A percentile compares a stretch with the other conserved stretches of the same genome.
Conservation (phyloP, 1,140 invertebrate species). For the Brachionus plicatilis region DNA sequence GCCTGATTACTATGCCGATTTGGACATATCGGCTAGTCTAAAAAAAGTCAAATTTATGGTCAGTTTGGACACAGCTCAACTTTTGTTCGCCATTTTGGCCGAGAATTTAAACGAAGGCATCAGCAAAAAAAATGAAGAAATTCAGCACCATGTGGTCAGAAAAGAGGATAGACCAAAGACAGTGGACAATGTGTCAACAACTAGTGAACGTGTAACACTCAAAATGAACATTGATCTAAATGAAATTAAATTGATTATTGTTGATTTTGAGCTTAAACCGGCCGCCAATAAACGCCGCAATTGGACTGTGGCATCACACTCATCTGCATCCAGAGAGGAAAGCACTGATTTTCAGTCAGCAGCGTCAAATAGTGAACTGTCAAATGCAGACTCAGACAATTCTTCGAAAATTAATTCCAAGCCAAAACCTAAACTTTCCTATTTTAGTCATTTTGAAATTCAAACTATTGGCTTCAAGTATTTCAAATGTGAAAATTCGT, state of each 20-base stretch:
- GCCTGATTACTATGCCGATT: background rate
- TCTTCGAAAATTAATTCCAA: constrained; percentile 56
- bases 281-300: background rate
- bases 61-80: background rate
- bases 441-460: constrained; percentile 65
- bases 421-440: background rate
- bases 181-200: background rate
- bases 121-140: background rate
- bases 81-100: constrained; percentile 28
- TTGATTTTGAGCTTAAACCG: background rate
- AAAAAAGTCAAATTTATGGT: background rate
- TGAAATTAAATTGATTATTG: constrained; percentile 15
- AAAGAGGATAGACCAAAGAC: background rate
- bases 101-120: constrained; percentile 36
- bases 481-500: constrained; percentile 64
- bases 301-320: background rate
- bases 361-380: constrained; percentile 53
- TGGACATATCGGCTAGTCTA: background rate
- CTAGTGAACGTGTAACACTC: background rate
- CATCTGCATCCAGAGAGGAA: background rate
- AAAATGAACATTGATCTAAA: constrained; percentile 12
- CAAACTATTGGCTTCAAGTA: constrained; percentile 62
- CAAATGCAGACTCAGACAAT: constrained; percentile 62
- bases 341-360: constrained; percentile 43
- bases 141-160: background rate